Evolutionary conservation across 2,888 invertebrate genomes (phyloP), one percentile per base, ranked within the genome.

Genomic region (Acanthosoma haemorrhoidale): DNA sequence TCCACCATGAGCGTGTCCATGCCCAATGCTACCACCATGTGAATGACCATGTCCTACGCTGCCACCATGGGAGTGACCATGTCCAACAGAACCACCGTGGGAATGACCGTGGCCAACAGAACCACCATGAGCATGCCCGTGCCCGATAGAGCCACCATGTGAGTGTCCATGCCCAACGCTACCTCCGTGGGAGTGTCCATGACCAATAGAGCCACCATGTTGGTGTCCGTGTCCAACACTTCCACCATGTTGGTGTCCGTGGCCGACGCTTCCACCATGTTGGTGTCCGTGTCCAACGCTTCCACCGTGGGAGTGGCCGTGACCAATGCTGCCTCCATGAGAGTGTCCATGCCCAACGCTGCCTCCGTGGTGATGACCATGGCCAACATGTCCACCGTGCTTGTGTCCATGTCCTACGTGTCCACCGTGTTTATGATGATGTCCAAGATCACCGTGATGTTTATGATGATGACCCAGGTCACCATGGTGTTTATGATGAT

Each of bases 121-220:
- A 15, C 72, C 75, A 25, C 71, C 69, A 64, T 75, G 75, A n/a
- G 63, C 16, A 36, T 75, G 75, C 4, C 71, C 70, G 32, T 75
- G 75, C n/a, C 71, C 71, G 3, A 73, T 59, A n/a, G 21, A 36
- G 2, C 74, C 75, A n/a, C 69, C 61, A 60, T 75, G 75, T 18
- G 70, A 58, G 57, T 75, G 75, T 2, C 71, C 73, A 60, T 74
- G 74, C 32, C 71, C 73, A 6, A 69, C 18, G 32, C 66, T 67
- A 4, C 74, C 74, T 8, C 70, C 71, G 67, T 75, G 75, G 15
- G 66, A 64, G 51, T 75, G 74, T 11, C 71, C 72, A 36, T 75
- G 75, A 8, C 73, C 74, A 58, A 72, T 57, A 18, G 64, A 43
- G 9, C 74, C 75, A 9, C 73, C 72, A 64, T 75, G 75, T 16